Conservation (phyloP, 2,797 vertebrate genomes). For the Steatocranus sp. region DNA sequence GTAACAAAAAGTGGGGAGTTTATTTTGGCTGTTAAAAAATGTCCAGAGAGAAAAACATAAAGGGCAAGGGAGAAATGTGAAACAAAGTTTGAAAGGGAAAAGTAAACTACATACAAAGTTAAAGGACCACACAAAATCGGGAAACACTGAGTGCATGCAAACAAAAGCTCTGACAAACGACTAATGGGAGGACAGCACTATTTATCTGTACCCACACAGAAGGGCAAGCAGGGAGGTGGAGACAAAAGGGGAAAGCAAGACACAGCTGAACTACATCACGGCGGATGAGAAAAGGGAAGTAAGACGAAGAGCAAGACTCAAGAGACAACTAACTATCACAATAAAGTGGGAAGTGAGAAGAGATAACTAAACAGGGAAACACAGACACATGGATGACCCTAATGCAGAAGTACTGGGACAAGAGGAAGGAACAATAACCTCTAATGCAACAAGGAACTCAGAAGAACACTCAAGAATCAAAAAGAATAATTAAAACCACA, state of each 20-base stretch:
- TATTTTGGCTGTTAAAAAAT: neutral
- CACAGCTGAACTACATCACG: neutral
- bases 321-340: neutral
- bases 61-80: neutral
- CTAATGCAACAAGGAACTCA: neutral
- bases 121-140: neutral
- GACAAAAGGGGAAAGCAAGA: neutral
- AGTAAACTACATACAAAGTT: neutral
- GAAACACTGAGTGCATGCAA: neutral
- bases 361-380: neutral
- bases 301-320: neutral
- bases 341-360: neutral
- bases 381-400: neutral
- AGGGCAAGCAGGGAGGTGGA: neutral
- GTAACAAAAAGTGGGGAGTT: neutral
- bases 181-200: neutral
- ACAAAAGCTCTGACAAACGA: neutral
- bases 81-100: neutral
- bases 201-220: neutral
- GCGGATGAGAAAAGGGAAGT: neutral
- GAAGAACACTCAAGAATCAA: neutral
- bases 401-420: neutral
- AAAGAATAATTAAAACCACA: neutral
- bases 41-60: neutral
- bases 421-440: neutral